These are phyloP conservation scores for Pelagia noctiluca DNA, from an alignment of 30 jellyfish, hydroid and myxozoan species.

Conservation along the genomic window DNA sequence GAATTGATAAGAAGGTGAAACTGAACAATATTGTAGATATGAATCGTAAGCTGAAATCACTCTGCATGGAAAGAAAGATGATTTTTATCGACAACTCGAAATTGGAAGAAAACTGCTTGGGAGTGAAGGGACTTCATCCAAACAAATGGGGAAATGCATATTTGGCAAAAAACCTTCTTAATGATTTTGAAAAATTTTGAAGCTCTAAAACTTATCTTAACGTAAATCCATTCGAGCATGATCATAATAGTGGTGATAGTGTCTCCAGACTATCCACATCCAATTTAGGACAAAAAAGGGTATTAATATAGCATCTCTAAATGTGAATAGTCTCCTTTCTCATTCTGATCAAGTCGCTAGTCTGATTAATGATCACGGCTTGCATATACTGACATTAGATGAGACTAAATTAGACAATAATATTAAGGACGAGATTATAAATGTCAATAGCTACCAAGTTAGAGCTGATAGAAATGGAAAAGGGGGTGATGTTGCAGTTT, in stretches of 20 bases:
- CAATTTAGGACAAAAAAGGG: background rate
- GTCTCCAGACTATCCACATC: background rate
- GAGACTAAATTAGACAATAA: background rate
- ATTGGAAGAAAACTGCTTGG: conserved; percentile 22
- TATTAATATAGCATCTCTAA: background rate
- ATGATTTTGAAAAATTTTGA: background rate
- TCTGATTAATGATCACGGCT: background rate
- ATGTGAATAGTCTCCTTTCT: background rate
- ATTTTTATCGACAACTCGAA: conserved; percentile 10
- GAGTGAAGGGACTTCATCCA: background rate
- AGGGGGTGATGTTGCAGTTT: no score
- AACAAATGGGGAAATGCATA: background rate
- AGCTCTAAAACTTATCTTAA: background rate
- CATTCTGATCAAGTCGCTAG: background rate
- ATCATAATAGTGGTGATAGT: background rate
- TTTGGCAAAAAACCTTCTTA: conserved; percentile 18
- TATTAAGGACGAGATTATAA: background rate
- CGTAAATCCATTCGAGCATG: background rate
- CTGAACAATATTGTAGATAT: no score
- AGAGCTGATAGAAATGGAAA: no score
- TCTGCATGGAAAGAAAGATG: conserved; percentile 19
- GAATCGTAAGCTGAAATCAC: conserved; percentile 8
- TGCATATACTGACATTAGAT: background rate
- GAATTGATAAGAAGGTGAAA: background rate
- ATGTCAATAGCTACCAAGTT: no score